Evolutionary conservation across 2,888 invertebrate genomes (phyloP).

Genomic region (Calephelis perditalis): DNA sequence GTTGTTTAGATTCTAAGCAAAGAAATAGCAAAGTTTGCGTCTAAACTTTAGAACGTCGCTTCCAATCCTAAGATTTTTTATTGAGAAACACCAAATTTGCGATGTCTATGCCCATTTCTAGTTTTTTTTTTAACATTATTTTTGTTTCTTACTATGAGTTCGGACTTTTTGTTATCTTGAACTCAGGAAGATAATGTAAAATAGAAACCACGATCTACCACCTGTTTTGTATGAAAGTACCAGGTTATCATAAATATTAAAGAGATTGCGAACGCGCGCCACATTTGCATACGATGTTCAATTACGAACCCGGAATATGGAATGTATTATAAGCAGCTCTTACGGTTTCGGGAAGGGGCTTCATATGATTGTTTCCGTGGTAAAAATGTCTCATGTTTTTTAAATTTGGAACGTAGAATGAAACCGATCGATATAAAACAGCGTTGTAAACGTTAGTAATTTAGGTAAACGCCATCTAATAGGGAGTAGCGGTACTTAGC

Average conservation of each 20-base stretch:
- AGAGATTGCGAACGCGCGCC: conserved; percentile 57
- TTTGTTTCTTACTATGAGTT: too few species aligned
- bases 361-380: conserved; percentile 39
- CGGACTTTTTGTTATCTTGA: background rate
- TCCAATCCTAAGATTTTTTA: too few species aligned
- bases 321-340: conserved; percentile 48
- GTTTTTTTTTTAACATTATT: too few species aligned
- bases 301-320: conserved; percentile 65
- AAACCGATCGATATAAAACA: background rate
- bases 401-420: conserved; percentile 5
- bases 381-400: conserved; percentile 28
- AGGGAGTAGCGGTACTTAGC: conserved; percentile 49
- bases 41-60: too few species aligned
- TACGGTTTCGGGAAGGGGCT: conserved; percentile 42
- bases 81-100: too few species aligned
- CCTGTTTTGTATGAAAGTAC: conserved; percentile 54
- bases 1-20: too few species aligned
- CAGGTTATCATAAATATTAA: conserved; percentile 62
- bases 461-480: conserved; percentile 55
- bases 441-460: background rate
- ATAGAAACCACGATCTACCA: conserved; percentile 35
- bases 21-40: too few species aligned
- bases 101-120: too few species aligned
- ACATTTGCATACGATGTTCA: conserved; percentile 69
- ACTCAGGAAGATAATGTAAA: conserved; percentile 6